Evolutionary conservation across 2,113 vertebrate genomes (phyloP).

Genomic region (Nothocercus nigrocapillus): DNA sequence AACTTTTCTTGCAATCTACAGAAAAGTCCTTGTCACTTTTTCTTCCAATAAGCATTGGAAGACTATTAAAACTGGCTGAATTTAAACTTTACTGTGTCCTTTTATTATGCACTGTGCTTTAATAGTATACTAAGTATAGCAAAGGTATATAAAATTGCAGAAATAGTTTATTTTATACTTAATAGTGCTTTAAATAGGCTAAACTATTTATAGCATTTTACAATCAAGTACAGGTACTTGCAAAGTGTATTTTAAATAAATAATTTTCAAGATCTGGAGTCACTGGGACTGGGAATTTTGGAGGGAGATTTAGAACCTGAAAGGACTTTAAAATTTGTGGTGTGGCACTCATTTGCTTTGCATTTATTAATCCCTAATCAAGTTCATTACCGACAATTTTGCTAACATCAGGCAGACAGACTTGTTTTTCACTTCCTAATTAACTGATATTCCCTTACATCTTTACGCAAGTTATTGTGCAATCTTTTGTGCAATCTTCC

Average conservation of each 20-base stretch:
- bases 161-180: background rate
- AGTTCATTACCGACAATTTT: background rate
- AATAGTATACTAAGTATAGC: background rate
- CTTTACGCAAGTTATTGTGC: background rate
- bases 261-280: background rate
- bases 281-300: background rate
- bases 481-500: background rate
- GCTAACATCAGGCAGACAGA: background rate
- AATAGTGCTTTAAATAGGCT: background rate
- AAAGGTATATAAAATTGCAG: background rate
- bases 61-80: background rate
- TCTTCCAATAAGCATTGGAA: background rate
- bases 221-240: background rate
- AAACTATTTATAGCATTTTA: background rate
- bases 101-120: background rate
- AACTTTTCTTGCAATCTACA: background rate
- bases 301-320: background rate
- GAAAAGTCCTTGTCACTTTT: background rate
- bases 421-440: background rate
- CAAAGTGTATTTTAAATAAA: background rate
- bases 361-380: background rate
- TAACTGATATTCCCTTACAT: background rate
- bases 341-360: background rate
- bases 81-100: background rate
- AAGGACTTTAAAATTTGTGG: background rate